Base-by-base conservation (phyloP, 1,140 invertebrate species). In the Bombus polaris region DNA sequence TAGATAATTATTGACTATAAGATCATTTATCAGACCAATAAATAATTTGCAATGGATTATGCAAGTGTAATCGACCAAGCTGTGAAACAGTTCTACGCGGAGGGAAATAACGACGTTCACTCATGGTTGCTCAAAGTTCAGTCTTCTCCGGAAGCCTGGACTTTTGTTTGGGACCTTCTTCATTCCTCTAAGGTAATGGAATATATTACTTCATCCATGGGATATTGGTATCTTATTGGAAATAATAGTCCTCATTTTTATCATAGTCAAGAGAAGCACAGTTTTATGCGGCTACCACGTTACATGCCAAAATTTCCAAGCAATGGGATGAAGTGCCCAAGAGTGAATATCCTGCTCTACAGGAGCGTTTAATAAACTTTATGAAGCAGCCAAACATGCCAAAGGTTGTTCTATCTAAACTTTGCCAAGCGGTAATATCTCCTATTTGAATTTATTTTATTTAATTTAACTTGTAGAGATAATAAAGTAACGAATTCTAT, bases 201-300 rank as follows among this genome's bases (percentile, higher is more conserved):
- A 8, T 70, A 13, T 47, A 10, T 39, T 76, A 0, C 2, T 68
- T 37, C 12, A 47, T 0, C 0, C 6, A 22, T 32, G 2, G 37
- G 28, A 42, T 35, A 53, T 28, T n/a, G 0, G 8, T 47, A 35
- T 73, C 73, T 15, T 53, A 13, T 59, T 32, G 0, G 9, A 22
- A 39, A 25, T 53, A 72, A 80, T 2, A 22, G 32, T 57, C 39
- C 2, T 59, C 1, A 15, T 12, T 35, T 37, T 25, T 15, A 3
- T 95, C 96, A 77, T 93, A 99, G 98, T 95, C 96, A 70, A 96
- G 97, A 79, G 98, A 99, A 95, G 97, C 98, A 9, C 98, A 99
- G 94, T 99, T 98, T 95, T 99, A 98, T 96, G 98, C 97, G 81
- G 98, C 98, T 13, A 98, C 97, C 75, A 98, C 98, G 73, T 94